phyloP scores from a whole-genome alignment of 2,888 invertebrate genomes.

The Odontothrips loti region DNA sequence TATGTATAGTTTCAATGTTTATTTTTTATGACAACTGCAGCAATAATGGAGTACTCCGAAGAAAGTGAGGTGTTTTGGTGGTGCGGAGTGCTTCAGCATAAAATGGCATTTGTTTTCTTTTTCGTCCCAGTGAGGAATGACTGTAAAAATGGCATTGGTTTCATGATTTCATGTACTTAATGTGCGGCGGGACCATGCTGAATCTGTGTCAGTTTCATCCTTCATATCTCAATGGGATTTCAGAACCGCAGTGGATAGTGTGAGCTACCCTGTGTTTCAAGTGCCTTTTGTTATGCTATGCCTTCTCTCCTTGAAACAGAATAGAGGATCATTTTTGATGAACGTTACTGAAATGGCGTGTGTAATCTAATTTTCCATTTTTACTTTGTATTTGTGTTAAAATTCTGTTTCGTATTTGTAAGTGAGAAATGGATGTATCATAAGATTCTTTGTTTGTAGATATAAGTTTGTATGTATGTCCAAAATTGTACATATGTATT shows the following conservation, averaged over 20 bases:
- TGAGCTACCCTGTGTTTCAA: conserved; percentile 8
- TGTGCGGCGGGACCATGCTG: background rate
- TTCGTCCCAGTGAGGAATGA: background rate
- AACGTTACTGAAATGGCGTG: background rate
- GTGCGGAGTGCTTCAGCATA: background rate
- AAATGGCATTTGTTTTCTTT: background rate
- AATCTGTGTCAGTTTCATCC: background rate
- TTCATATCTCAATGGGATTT: conserved; percentile 4
- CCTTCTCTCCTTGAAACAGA: conserved; percentile 7
- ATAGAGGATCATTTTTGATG: background rate
- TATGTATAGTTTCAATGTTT: conserved; percentile 17
- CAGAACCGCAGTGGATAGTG: background rate
- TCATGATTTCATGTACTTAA: background rate
- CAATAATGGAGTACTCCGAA: conserved; percentile 5
- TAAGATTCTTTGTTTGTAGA: conserved; percentile 9
- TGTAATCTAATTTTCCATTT: conserved; percentile 10
- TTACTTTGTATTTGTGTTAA: background rate
- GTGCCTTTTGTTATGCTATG: conserved; percentile 24
- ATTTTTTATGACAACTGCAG: background rate
- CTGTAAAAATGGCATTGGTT: background rate
- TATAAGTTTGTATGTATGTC: conserved; percentile 3
- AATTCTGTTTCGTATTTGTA: conserved; percentile 15
- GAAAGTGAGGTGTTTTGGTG: background rate
- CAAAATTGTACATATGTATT: conserved; percentile 25
- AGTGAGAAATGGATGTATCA: background rate